Base-by-base conservation (phyloP, 2,888 invertebrate genomes). In the Synanthedon tipuliformis region DNA sequence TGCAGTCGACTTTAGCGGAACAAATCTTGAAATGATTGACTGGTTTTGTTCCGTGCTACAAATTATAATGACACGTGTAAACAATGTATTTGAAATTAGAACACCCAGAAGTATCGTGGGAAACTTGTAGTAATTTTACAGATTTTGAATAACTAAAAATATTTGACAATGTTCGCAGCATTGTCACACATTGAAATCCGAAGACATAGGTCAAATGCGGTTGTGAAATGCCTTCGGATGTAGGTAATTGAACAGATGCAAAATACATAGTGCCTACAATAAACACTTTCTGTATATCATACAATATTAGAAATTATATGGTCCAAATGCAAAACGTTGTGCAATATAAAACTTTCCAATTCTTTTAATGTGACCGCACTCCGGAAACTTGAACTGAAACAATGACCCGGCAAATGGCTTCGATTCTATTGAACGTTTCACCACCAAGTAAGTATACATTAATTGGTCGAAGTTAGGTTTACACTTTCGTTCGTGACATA, bases 51-150 rank as follows among this genome's bases (percentile, higher is more conserved):
- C 69, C 63, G 61, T 65, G 57, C 60, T 65, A 66, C 49, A 40
- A 58, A 59, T 56, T 23, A 23, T 23, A 23, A 55, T 55, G 54
- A 34, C 11, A 34, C 27, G 27, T 34, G 34, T 53, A 64, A 61
- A 73, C 77, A 78, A 74, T 73, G 73, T 73, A 62, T 58, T 62
- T 61, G 60, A 69, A 63, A 72, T 18, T 23, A 15, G 65, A 73
- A 73, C 23, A 23, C 23, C 23, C 23, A 23, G 23, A 23, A 23
- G 23, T 69, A 62, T 59, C 75, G 72, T 76, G 77, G 75, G 77
- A 78, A 78, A 76, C 23, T 23, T 23, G 34, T 34, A 8, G 7
- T 34, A 34, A 34, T 34, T 10, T 34, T 10, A 34, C 1, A 34
- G 10, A 34, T 34, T 34, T 34, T 34, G 34, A 34, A 34, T 34